These are phyloP conservation scores for Hymenopus coronatus DNA, from an alignment of 2,888 invertebrate species.

Conservation along the genomic window DNA sequence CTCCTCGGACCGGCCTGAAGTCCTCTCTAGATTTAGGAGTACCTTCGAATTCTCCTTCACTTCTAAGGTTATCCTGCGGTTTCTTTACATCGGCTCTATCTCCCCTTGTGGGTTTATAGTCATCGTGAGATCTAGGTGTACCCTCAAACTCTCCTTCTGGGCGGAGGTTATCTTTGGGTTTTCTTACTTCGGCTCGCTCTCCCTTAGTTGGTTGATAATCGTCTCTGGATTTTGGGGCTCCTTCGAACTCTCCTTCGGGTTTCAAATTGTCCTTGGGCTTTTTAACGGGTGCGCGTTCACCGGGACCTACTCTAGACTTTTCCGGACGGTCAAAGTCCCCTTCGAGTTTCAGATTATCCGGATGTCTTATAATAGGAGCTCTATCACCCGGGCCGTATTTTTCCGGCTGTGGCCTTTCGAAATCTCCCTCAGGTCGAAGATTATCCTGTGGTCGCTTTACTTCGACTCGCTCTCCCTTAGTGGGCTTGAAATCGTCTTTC, in stretches of 20 bases:
- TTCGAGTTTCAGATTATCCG: conserved; percentile 39
- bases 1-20: conserved; percentile 32
- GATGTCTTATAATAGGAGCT: conserved; percentile 35
- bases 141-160: conserved; percentile 58
- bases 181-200: conserved; percentile 55
- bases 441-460: conserved; percentile 40
- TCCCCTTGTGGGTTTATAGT: conserved; percentile 36
- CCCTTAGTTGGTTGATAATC: conserved; percentile 54
- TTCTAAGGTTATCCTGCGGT: conserved; percentile 44
- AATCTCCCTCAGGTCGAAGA: conserved; percentile 41
- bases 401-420: conserved; percentile 35
- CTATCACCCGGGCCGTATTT: conserved; percentile 45
- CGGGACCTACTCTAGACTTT: conserved; percentile 46
- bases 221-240: conserved; percentile 38
- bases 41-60: conserved; percentile 48
- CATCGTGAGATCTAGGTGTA: conserved; percentile 43
- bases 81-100: conserved; percentile 36
- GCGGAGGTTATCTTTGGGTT: conserved; percentile 45
- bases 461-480: conserved; percentile 37
- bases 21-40: conserved; percentile 37
- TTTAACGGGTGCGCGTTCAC: conserved; percentile 40
- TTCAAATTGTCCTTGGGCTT: conserved; percentile 44
- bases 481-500: not conserved
- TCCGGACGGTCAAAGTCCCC: conserved; percentile 37
- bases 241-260: conserved; percentile 48